Conservation (phyloP, 2,797 vertebrate species). For the Decapterus maruadsi region DNA sequence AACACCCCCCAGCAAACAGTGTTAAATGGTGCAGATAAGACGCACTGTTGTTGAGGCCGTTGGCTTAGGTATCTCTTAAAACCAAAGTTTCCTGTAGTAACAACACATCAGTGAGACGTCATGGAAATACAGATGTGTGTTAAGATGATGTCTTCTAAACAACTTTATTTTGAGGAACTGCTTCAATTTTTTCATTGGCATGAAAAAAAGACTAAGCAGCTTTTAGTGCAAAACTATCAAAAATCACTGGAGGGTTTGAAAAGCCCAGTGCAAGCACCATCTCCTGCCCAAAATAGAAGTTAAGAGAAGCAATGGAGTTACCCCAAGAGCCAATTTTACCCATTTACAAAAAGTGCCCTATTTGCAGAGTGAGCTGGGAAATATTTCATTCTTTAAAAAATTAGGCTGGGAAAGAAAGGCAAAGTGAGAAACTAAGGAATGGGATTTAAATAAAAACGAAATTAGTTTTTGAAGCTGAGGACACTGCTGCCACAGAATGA, state of each 20-base stretch:
- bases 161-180: neutral
- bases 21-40: slow-evolving; percentile 69
- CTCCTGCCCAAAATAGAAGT: slow-evolving; percentile 5
- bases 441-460: slow-evolving; percentile 21
- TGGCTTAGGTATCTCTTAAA: slow-evolving; percentile 17
- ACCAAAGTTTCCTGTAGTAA: slow-evolving; percentile 17
- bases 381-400: slow-evolving; percentile 1
- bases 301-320: neutral
- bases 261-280: neutral
- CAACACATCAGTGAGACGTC: neutral
- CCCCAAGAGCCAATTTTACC: neutral
- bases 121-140: slow-evolving; percentile 31
- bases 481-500: slow-evolving; percentile 18
- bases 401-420: neutral
- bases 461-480: slow-evolving; percentile 6
- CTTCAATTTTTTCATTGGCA: neutral
- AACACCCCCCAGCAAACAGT: slow-evolving; percentile 43
- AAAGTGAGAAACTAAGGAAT: slow-evolving; percentile 9
- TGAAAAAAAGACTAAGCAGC: neutral
- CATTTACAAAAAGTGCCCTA: slow-evolving; percentile 1
- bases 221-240: neutral
- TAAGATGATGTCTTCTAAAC: slow-evolving; percentile 11
- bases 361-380: slow-evolving; percentile 8
- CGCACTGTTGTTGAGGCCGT: slow-evolving; percentile 32
- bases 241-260: neutral